Conservation (phyloP, 2,888 invertebrate genomes). For the Polyploca ridens region DNA sequence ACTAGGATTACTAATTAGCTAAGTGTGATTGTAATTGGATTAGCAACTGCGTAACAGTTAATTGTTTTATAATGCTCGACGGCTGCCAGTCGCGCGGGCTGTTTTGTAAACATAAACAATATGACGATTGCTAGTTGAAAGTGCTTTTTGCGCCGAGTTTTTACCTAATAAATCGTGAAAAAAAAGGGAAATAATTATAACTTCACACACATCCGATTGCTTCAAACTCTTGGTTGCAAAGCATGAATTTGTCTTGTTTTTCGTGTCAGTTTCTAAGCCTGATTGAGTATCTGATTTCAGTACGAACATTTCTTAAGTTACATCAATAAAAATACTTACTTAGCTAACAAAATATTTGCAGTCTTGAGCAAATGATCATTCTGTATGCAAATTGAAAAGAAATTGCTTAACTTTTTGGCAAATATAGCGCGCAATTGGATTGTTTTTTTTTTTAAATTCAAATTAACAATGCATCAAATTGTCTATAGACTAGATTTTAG, state of each 20-base stretch:
- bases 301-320: no score
- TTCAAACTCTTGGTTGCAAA: no score
- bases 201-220: no score
- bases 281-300: no score
- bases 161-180: no score
- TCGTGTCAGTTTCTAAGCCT: no score
- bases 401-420: neutral
- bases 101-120: conserved; percentile 28
- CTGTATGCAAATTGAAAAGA: neutral
- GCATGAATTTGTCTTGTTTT: no score
- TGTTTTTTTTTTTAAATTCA: neutral
- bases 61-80: conserved; percentile 26
- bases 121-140: conserved; percentile 27
- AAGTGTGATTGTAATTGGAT: conserved; percentile 22
- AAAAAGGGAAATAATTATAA: no score
- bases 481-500: no score
- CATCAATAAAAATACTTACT: conserved; percentile 17
- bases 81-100: no score
- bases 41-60: conserved; percentile 17
- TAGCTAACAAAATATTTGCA: conserved; percentile 3
- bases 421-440: neutral
- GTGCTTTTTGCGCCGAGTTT: conserved; percentile 24
- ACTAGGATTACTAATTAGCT: conserved; percentile 12
- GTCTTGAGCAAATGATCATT: neutral
- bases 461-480: neutral